Conservation (phyloP, 2,888 invertebrate species). For the Chromoteleia sp. region DNA sequence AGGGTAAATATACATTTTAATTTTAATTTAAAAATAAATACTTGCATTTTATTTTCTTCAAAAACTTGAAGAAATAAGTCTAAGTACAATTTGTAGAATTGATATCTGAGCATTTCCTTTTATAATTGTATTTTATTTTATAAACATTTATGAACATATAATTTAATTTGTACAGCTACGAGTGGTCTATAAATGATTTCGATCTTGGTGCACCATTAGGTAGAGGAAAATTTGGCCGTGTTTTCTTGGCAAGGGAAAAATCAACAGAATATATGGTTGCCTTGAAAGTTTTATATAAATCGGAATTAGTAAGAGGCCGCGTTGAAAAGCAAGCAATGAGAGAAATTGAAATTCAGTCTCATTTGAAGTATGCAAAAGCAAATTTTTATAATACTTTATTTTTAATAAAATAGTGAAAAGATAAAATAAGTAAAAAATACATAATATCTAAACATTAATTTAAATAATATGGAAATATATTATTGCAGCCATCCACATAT, state of each 20-base stretch:
- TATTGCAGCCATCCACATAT: constrained; percentile 94
- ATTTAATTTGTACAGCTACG: constrained; percentile 51
- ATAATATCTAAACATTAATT: neutral
- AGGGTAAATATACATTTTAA: constrained; percentile 30
- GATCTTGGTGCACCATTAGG: constrained; percentile 97
- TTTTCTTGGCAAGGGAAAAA: constrained; percentile 97
- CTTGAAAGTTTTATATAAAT: constrained; percentile 95
- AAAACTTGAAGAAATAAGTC: too few relatives aligned
- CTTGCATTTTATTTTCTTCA: too few relatives aligned
- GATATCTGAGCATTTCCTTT: too few relatives aligned
- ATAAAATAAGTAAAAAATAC: neutral
- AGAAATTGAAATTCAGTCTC: constrained; percentile 98
- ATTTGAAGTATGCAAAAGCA: constrained; percentile 85
- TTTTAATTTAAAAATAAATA: neutral
- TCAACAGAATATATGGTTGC: constrained; percentile 93
- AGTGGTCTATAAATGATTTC: constrained; percentile 94
- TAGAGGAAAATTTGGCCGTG: constrained; percentile 98
- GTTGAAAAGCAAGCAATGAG: constrained; percentile 96
- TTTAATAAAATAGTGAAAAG: neutral
- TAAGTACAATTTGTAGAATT: too few relatives aligned
- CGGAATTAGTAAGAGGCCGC: constrained; percentile 93
- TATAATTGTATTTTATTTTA: neutral
- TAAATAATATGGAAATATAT: too few relatives aligned
- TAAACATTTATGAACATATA: neutral
- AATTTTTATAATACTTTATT: constrained; percentile 20